Conservation (phyloP, 2,888 invertebrate species). For the Cephalotes varians region DNA sequence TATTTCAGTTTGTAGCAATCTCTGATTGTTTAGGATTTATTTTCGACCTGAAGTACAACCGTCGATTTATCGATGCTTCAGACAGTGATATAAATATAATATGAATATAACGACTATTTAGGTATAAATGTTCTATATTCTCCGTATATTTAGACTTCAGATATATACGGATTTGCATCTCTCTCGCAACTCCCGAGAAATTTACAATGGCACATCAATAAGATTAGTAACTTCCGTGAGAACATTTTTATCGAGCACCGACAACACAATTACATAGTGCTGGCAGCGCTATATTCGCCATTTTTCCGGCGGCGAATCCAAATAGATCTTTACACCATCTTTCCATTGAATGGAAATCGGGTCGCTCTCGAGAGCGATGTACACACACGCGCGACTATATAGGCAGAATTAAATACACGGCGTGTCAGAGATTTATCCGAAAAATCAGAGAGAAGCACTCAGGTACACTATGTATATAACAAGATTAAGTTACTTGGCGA, state of each 20-base stretch:
- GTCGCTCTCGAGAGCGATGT: constrained; percentile 53
- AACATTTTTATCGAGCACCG: constrained; percentile 59
- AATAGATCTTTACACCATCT: constrained; percentile 73
- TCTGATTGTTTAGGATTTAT: background rate
- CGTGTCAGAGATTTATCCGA: constrained; percentile 68
- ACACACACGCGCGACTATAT: constrained; percentile 53
- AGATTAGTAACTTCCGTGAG: constrained; percentile 63
- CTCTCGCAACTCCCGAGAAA: background rate
- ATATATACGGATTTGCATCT: constrained; percentile 33
- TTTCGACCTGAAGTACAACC: background rate
- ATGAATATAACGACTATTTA: background rate
- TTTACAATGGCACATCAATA: constrained; percentile 58
- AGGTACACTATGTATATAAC: constrained; percentile 66
- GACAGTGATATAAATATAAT: background rate
- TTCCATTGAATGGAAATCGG: constrained; percentile 74
- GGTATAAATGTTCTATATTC: constrained; percentile 35
- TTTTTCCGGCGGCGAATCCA: constrained; percentile 62
- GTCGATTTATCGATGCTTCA: constrained; percentile 3
- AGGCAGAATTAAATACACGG: constrained; percentile 48
- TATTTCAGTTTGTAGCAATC: background rate
- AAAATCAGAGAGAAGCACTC: constrained; percentile 76
- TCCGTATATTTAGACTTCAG: constrained; percentile 26
- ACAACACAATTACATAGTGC: constrained; percentile 68
- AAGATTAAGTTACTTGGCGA: constrained; percentile 18
- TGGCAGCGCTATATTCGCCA: constrained; percentile 47